Evolutionary conservation across 1,140 invertebrate species (phyloP).

Genomic region (Stegodyphus mimosarum): DNA sequence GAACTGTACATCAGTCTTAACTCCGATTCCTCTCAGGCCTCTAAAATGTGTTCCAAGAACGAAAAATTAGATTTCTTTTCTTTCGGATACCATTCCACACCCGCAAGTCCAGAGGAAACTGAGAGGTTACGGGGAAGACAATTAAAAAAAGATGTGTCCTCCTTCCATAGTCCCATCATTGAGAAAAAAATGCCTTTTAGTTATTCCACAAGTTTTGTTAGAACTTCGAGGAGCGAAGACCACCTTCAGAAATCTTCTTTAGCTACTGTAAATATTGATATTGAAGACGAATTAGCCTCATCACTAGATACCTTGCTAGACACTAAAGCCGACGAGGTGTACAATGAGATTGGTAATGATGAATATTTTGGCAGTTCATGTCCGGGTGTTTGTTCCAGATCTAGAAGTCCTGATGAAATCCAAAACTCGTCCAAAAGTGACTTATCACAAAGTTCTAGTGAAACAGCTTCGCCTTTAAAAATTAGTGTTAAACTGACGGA

Average conservation of each 20-base stretch:
- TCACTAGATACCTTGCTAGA: constrained; percentile 89
- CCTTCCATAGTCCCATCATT: constrained; percentile 63
- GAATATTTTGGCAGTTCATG: constrained; percentile 27
- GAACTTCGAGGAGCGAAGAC: constrained; percentile 86
- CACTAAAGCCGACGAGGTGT: constrained; percentile 72
- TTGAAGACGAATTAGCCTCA: constrained; percentile 88
- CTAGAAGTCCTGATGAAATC: constrained; percentile 32
- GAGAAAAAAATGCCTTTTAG: constrained; percentile 63
- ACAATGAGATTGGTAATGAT: constrained; percentile 21
- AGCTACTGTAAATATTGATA: constrained; percentile 87
- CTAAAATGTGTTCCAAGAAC: constrained; percentile 71
- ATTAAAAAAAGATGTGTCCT: constrained; percentile 65
- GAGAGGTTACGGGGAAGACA: constrained; percentile 67
- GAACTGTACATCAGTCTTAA: constrained; percentile 54
- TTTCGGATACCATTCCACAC: constrained; percentile 74
- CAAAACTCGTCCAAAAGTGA: constrained; percentile 23
- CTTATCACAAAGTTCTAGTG: constrained; percentile 46
- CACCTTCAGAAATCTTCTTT: constrained; percentile 84
- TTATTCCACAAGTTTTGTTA: constrained; percentile 72
- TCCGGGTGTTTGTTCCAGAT: constrained; percentile 2
- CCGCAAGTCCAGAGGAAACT: constrained; percentile 81
- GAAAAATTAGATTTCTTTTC: constrained; percentile 75
- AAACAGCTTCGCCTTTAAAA: constrained; percentile 21
- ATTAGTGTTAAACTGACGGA: constrained; percentile 35
- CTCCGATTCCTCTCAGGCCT: constrained; percentile 14